Conservation (phyloP, 2,888 invertebrate species). For the Nemoura dubitans region DNA sequence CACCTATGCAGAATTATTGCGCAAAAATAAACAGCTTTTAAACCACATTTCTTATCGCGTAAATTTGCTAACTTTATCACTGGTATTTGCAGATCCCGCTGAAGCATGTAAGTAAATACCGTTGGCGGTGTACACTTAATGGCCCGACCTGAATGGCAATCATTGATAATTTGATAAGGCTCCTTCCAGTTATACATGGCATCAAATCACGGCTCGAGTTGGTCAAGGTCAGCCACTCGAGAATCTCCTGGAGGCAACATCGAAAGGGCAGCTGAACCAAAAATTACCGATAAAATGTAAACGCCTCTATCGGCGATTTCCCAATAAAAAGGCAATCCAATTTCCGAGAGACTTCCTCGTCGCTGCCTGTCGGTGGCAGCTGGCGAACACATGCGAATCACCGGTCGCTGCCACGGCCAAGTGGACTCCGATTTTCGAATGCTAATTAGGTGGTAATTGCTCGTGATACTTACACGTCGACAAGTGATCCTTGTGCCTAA, state of each 20-base stretch:
- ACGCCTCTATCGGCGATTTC: too few species aligned
- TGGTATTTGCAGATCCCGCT: neutral
- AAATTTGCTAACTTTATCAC: neutral
- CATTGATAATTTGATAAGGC: neutral
- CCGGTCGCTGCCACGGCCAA: neutral
- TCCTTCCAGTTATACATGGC: neutral
- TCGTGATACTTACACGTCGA: neutral
- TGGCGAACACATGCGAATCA: too few species aligned
- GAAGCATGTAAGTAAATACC: neutral
- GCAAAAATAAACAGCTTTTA: neutral
- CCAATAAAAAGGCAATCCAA: neutral
- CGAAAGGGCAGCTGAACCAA: neutral
- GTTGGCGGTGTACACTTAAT: neutral
- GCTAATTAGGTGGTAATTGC: neutral
- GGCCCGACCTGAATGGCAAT: neutral
- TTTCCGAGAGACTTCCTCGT: neutral
- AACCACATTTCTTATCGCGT: neutral
- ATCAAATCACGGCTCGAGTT: neutral
- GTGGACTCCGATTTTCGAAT: neutral
- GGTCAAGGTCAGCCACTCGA: neutral
- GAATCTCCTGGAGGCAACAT: neutral
- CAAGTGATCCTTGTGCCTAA: neutral
- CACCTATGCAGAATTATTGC: too few species aligned
- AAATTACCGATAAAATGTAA: too few species aligned
- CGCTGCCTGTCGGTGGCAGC: neutral